Conservation (phyloP, 2,113 vertebrate genomes). For the Madoqua kirkii region DNA sequence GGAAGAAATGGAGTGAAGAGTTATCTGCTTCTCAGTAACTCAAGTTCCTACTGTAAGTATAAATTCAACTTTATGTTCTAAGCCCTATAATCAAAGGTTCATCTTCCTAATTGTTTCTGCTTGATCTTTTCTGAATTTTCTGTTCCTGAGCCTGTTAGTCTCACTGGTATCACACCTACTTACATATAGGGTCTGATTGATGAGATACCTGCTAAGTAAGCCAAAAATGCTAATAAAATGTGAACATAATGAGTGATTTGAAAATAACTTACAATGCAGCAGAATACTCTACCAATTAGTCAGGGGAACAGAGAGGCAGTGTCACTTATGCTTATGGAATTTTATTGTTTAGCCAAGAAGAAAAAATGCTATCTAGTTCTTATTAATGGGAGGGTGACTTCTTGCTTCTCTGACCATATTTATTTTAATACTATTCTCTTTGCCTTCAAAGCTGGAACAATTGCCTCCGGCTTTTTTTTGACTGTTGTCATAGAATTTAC, state of each 20-base stretch:
- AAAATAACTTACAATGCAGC: not conserved
- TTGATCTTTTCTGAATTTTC: not conserved
- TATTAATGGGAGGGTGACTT: not conserved
- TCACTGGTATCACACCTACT: not conserved
- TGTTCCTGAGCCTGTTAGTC: not conserved
- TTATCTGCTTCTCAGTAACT: not conserved
- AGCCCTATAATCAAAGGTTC: not conserved
- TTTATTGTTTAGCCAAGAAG: conserved; percentile 29
- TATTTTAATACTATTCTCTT: conserved; percentile 24
- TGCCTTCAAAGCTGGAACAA: not conserved
- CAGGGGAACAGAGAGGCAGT: not conserved
- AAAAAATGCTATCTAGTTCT: not conserved
- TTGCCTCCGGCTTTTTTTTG: not conserved
- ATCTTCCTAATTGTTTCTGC: conserved; percentile 9
- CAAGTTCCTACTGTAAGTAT: not conserved
- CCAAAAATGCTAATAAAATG: conserved; percentile 27
- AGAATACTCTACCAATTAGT: conserved; percentile 42
- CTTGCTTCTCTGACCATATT: not conserved
- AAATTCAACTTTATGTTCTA: conserved; percentile 3
- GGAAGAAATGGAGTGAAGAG: not conserved
- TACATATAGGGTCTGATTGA: not conserved
- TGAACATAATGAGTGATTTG: conserved; percentile 34
- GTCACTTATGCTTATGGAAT: not conserved
- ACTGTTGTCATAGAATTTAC: not conserved
- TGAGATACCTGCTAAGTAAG: conserved; percentile 8